Conservation (phyloP, 92 coral and sea anemone species). For the Epizoanthus fatuus region DNA sequence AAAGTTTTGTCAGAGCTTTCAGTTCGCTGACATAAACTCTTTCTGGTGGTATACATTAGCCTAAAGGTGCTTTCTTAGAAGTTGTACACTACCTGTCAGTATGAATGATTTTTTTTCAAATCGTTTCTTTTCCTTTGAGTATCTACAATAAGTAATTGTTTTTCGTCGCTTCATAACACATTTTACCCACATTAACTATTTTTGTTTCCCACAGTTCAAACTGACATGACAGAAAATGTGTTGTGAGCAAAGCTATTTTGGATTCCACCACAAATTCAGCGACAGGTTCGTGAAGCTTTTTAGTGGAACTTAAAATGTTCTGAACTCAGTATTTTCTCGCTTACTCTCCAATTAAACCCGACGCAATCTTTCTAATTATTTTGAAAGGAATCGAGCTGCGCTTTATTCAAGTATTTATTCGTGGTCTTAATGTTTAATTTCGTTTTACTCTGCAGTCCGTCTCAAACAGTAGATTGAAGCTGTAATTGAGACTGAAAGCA, state of each 20-base stretch:
- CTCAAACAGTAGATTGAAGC: constrained; percentile 32
- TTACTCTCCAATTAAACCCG: constrained; percentile 7
- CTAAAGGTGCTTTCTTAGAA: constrained; percentile 24
- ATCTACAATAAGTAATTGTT: constrained; percentile 4
- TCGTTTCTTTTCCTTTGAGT: not conserved
- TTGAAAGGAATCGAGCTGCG: constrained; percentile 18
- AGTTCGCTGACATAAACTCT: constrained; percentile 21
- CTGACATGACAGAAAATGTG: constrained; percentile 1
- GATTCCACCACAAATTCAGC: constrained; percentile 30
- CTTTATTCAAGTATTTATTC: not conserved
- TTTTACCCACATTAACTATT: not conserved
- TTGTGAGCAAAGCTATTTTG: constrained; percentile 27
- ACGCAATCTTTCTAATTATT: constrained; percentile 15
- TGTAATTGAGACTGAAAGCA: constrained; percentile 40
- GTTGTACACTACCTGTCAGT: constrained; percentile 18
- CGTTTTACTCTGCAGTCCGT: constrained; percentile 15
- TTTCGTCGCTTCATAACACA: not conserved
- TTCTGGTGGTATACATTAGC: constrained; percentile 20
- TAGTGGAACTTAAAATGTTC: not conserved
- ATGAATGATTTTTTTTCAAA: constrained; percentile 21
- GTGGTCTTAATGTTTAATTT: constrained; percentile 40
- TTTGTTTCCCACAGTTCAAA: constrained; percentile 18
- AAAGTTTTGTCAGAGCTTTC: constrained; percentile 45
- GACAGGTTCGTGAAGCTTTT: not conserved
- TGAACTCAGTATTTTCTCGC: not conserved